Percentiles rank a stretch among this genome's conserved stretches.
These are phyloP conservation scores for Prionace glauca DNA, from an alignment of 2,797 vertebrate genomes.

Conservation along the genomic window DNA sequence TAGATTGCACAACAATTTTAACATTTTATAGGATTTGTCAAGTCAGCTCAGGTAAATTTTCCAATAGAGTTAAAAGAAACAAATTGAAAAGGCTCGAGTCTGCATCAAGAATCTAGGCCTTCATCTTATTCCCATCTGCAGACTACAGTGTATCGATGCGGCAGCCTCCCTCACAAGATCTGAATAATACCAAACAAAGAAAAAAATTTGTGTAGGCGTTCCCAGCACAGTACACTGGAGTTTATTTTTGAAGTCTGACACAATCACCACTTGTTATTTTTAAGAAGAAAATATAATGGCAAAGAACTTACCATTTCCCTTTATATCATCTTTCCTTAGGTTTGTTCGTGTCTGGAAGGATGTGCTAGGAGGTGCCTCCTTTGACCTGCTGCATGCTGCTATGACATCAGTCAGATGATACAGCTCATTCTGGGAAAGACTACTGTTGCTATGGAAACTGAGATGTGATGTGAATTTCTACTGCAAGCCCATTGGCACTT, in stretches of 20 bases:
- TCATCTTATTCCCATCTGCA: slow-evolving; percentile 58
- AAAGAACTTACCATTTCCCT: slow-evolving; percentile 67
- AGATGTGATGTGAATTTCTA: slow-evolving; percentile 84
- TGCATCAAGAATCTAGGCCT: slow-evolving; percentile 50
- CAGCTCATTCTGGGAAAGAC: slow-evolving; percentile 81
- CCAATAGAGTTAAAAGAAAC: not conserved
- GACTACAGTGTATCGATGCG: slow-evolving; percentile 59
- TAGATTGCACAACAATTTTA: not conserved
- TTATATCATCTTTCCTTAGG: slow-evolving; percentile 65
- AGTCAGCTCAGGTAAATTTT: not conserved
- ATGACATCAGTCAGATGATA: slow-evolving; percentile 83
- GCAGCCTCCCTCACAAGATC: slow-evolving; percentile 57
- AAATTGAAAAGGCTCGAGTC: not conserved
- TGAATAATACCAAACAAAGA: slow-evolving; percentile 56
- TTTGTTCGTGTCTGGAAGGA: slow-evolving; percentile 72
- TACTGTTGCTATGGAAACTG: slow-evolving; percentile 86
- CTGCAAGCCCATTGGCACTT: slow-evolving; percentile 72
- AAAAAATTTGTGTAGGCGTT: slow-evolving; percentile 46
- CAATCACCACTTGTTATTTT: slow-evolving; percentile 47
- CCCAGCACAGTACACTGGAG: slow-evolving; percentile 45
- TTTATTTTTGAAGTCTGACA: not conserved
- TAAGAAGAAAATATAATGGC: slow-evolving; percentile 43
- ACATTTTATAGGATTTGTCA: not conserved
- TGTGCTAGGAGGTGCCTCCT: slow-evolving; percentile 76
- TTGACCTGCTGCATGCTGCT: slow-evolving; percentile 81